Conservation (phyloP, 2,113 vertebrate species). For the Xiphophorus maculatus region DNA sequence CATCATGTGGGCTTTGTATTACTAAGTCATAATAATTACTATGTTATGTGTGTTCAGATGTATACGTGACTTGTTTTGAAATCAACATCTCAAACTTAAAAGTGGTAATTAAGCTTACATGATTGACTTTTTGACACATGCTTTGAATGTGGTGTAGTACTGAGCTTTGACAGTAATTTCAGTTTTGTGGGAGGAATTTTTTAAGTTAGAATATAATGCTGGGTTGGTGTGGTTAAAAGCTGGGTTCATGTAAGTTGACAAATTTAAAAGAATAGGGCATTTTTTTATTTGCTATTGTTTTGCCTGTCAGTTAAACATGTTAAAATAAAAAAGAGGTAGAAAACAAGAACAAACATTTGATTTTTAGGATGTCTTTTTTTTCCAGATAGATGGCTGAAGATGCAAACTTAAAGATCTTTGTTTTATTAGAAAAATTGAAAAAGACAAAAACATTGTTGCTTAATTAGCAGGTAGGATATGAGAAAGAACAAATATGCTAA, state of each 20-base stretch:
- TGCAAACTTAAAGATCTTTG: neutral
- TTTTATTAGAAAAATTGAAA: neutral
- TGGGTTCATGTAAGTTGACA: neutral
- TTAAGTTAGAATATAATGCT: neutral
- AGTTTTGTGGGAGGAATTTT: neutral
- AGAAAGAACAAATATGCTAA: neutral
- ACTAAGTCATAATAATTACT: slow-evolving; percentile 1
- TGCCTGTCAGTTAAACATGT: neutral
- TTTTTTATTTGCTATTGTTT: neutral
- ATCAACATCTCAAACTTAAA: slow-evolving; percentile 1
- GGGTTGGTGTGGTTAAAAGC: neutral
- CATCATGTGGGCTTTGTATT: neutral
- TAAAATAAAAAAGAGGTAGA: neutral
- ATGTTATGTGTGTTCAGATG: neutral
- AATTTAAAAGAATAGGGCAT: neutral
- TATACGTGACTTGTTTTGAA: neutral
- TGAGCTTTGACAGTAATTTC: slow-evolving; percentile 1
- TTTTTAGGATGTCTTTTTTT: neutral
- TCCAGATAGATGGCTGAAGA: neutral
- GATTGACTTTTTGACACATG: slow-evolving; percentile 1
- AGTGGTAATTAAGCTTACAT: neutral
- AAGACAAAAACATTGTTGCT: neutral
- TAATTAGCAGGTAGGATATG: neutral
- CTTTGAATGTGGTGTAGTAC: neutral
- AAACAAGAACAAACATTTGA: neutral